Conservation (phyloP, 37 sponge, comb jelly and placozoan genomes). For the Ephydatia muelleri region DNA sequence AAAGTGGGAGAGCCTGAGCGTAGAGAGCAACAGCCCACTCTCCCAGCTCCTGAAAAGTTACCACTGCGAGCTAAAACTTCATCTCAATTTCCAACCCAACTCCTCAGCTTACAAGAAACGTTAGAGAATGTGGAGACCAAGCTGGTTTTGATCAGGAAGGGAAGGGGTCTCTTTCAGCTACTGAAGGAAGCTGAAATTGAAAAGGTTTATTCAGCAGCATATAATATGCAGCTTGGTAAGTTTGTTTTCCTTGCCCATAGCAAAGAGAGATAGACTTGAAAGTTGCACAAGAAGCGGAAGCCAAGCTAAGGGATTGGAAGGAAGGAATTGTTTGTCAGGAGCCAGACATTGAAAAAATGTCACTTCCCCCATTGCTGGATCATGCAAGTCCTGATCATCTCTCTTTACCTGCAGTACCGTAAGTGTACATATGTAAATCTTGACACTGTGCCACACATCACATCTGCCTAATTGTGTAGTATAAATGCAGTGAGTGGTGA, state of each 20-base stretch:
- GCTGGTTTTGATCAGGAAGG: constrained; percentile 10
- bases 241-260: background rate
- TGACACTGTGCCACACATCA: no score
- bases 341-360: background rate
- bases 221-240: no score
- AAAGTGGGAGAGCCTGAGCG: background rate
- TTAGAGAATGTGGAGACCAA: constrained; percentile 7
- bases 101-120: constrained; percentile 1
- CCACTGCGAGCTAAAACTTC: constrained; percentile 25
- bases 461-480: no score
- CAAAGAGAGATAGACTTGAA: background rate
- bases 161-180: constrained; percentile 27
- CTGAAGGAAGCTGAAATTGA: constrained; percentile 11
- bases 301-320: background rate
- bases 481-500: no score
- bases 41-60: background rate
- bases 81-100: constrained; percentile 43
- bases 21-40: background rate
- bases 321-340: background rate
- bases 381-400: background rate
- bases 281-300: background rate
- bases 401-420: background rate
- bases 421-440: background rate
- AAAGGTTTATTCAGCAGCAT: background rate
- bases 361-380: no score